A percentile compares a stretch with the other conserved stretches of the same genome.
phyloP scores from a whole-genome alignment of 2,888 invertebrate species.

The Tortrix viridana region DNA sequence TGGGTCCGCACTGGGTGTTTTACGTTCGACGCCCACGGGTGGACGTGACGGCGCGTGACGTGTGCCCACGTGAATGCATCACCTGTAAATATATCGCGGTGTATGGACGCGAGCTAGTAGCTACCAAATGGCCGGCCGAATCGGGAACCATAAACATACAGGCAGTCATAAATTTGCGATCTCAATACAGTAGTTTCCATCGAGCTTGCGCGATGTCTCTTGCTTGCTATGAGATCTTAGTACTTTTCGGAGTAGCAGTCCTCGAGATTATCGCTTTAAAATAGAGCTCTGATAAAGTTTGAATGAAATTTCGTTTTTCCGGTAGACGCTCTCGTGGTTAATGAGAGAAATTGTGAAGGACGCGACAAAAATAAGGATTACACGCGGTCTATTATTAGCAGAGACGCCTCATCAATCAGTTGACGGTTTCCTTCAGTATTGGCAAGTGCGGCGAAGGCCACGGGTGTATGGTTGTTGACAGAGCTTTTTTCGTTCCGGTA shows the following conservation, averaged over 20 bases:
- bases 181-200: too few relatives aligned
- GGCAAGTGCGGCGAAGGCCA: slow-evolving; percentile 62
- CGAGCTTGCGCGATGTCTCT: too few relatives aligned
- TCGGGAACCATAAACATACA: too few relatives aligned
- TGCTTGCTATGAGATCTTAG: too few relatives aligned
- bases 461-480: slow-evolving; percentile 1
- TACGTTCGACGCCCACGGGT: slow-evolving; percentile 63
- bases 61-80: slow-evolving; percentile 62
- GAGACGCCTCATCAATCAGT: slow-evolving; percentile 66
- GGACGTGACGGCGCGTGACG: slow-evolving; percentile 26
- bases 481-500: background rate
- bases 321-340: background rate
- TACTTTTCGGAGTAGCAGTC: too few relatives aligned
- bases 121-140: slow-evolving; percentile 1
- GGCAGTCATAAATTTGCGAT: too few relatives aligned
- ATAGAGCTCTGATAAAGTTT: too few relatives aligned
- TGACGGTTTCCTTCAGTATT: slow-evolving; percentile 64
- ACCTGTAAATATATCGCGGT: slow-evolving; percentile 68
- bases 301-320: too few relatives aligned
- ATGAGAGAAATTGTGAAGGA: slow-evolving; percentile 43
- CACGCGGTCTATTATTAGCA: slow-evolving; percentile 59
- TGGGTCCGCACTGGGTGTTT: slow-evolving; percentile 74
- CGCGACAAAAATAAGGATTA: slow-evolving; percentile 59
- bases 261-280: too few relatives aligned
- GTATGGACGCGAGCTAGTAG: slow-evolving; percentile 19